Percentiles rank a stretch among this genome's conserved stretches.
Evolutionary conservation across 2,113 vertebrate species (phyloP).

Genomic region (Micronisus gabar): DNA sequence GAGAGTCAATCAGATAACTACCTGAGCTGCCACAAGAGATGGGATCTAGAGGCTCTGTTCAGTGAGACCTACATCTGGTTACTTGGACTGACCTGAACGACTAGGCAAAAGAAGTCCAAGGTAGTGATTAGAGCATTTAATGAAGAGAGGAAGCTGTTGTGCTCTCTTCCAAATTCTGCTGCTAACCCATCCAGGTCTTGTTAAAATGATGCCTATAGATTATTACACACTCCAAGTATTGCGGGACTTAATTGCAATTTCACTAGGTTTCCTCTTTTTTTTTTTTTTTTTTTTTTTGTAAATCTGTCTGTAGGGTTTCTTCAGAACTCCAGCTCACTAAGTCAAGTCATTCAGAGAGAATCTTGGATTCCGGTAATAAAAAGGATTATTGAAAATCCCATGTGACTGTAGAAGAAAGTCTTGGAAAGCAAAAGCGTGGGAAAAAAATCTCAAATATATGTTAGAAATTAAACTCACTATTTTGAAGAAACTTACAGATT

Average conservation of each 20-base stretch:
- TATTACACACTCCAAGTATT: neutral
- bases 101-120: neutral
- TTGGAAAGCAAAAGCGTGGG: neutral
- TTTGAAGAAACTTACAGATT: neutral
- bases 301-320: neutral
- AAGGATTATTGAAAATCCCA: neutral
- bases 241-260: neutral
- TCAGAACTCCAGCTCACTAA: neutral
- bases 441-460: neutral
- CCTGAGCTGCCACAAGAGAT: neutral
- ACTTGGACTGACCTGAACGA: neutral
- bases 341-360: neutral
- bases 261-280: neutral
- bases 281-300: neutral
- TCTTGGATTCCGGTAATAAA: neutral
- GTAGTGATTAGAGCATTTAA: neutral
- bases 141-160: neutral
- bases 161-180: neutral
- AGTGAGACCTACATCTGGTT: neutral
- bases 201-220: neutral
- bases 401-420: neutral
- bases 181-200: neutral
- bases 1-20: neutral
- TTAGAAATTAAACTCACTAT: neutral
- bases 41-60: neutral